These are phyloP conservation scores for Drosophila dunni DNA, from an alignment of 1,140 invertebrate species.

Conservation along the genomic window DNA sequence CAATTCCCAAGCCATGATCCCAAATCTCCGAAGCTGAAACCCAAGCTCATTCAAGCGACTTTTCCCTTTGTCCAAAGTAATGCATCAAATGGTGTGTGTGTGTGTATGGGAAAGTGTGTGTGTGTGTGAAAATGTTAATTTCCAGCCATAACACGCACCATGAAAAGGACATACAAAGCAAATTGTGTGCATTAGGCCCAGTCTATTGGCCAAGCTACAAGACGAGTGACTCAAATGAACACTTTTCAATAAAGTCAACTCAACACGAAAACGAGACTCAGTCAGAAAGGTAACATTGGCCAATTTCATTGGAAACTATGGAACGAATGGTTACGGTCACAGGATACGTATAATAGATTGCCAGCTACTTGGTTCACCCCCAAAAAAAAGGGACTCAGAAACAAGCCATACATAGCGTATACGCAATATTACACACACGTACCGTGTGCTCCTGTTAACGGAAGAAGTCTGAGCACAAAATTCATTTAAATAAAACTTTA, in stretches of 20 bases:
- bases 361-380: conserved; percentile 45
- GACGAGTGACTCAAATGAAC: conserved; percentile 45
- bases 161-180: conserved; percentile 57
- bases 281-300: conserved; percentile 68
- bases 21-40: neutral
- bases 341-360: conserved; percentile 77
- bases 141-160: conserved; percentile 33
- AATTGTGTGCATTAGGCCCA: conserved; percentile 70
- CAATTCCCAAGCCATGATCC: neutral
- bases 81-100: conserved; percentile 52
- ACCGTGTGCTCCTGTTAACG: neutral
- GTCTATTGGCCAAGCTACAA: conserved; percentile 1
- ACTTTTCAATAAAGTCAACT: conserved; percentile 63
- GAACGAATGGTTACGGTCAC: conserved; percentile 65
- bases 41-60: conserved; percentile 6
- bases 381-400: conserved; percentile 43
- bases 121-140: conserved; percentile 68
- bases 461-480: conserved; percentile 36
- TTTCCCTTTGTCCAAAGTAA: conserved; percentile 38
- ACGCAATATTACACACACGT: conserved; percentile 26
- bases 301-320: conserved; percentile 52
- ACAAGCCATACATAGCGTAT: conserved; percentile 28
- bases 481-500: conserved; percentile 50
- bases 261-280: conserved; percentile 49
- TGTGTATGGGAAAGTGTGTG: conserved; percentile 21